A percentile compares a stretch with the other conserved stretches of the same genome.
Conservation (phyloP, 2,888 invertebrate genomes). For the Lymantria dispar region DNA sequence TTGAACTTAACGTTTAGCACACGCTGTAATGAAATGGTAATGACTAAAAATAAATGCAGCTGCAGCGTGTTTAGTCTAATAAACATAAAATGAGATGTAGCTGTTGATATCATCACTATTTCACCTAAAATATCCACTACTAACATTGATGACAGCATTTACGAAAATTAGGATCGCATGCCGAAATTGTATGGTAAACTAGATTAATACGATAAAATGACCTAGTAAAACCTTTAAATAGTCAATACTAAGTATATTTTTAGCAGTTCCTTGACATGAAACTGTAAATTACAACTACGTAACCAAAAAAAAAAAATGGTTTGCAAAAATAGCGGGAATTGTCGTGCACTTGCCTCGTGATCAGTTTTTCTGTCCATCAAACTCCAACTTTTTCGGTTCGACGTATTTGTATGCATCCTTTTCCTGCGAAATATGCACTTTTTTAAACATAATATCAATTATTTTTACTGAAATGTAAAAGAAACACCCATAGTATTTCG, state of each 20-base stretch:
- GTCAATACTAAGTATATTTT: too few relatives aligned
- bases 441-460: constrained; percentile 8
- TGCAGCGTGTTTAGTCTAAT: not conserved
- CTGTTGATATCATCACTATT: not conserved
- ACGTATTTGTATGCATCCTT: constrained; percentile 54
- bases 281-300: constrained; percentile 16
- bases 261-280: not conserved
- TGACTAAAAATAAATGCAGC: not conserved
- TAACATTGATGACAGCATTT: not conserved
- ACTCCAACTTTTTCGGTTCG: constrained; percentile 70
- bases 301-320: constrained; percentile 44
- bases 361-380: constrained; percentile 70
- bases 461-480: constrained; percentile 11
- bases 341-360: constrained; percentile 58
- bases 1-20: constrained; percentile 7
- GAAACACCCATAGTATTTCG: constrained; percentile 42
- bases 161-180: not conserved
- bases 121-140: not conserved
- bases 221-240: too few relatives aligned
- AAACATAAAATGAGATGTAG: not conserved
- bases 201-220: too few relatives aligned
- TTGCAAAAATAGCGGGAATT: constrained; percentile 56
- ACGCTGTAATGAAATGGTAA: too few relatives aligned
- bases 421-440: constrained; percentile 56
- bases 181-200: too few relatives aligned